Percentiles rank a stretch among this genome's conserved stretches.
These are phyloP conservation scores for Zaprionus capensis DNA, from an alignment of 1,140 invertebrate species.

Conservation along the genomic window DNA sequence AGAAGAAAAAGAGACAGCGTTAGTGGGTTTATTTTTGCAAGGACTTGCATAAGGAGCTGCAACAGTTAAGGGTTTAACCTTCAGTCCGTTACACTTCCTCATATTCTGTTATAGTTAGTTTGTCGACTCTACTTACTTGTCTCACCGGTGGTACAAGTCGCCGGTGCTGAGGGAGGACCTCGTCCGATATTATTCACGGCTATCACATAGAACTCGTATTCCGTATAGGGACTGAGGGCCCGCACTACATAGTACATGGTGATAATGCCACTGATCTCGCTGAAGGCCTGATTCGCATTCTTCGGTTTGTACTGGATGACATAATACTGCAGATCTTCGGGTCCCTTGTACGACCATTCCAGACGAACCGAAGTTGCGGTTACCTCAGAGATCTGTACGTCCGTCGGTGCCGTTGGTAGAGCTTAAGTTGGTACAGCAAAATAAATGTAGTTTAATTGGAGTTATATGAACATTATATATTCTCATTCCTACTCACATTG, in stretches of 20 bases:
- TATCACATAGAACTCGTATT: conserved; percentile 98
- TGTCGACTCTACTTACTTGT: conserved; percentile 90
- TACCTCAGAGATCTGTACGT: conserved; percentile 95
- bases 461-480: not conserved
- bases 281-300: conserved; percentile 91
- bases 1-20: not conserved
- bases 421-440: conserved; percentile 76
- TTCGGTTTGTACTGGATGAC: conserved; percentile 98
- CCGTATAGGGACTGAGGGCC: conserved; percentile 95
- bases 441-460: not conserved
- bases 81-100: not conserved
- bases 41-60: no score
- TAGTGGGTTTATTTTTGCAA: not conserved
- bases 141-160: conserved; percentile 97
- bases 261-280: conserved; percentile 96
- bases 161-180: conserved; percentile 92
- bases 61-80: no score
- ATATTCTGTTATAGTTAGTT: not conserved
- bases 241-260: conserved; percentile 96
- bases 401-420: conserved; percentile 93
- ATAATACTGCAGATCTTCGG: conserved; percentile 95
- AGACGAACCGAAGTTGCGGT: conserved; percentile 96
- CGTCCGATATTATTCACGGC: conserved; percentile 97
- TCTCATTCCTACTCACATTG: conserved; percentile 90
- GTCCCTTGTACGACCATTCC: conserved; percentile 94